phyloP scores from a whole-genome alignment of 2,888 invertebrate genomes.

The Andrena praecox region DNA sequence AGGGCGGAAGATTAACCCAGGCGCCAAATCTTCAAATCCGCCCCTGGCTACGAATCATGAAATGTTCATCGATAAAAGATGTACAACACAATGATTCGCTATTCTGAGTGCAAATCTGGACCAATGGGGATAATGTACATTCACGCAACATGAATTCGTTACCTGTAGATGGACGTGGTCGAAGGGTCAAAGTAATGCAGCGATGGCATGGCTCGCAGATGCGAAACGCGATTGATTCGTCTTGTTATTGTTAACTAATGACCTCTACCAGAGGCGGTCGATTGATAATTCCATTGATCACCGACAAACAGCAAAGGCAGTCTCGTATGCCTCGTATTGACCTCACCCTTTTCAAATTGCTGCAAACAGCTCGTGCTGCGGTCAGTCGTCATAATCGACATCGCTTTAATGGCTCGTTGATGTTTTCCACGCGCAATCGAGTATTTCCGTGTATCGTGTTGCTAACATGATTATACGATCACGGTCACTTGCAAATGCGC shows the following conservation, averaged over 20 bases:
- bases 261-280: constrained; percentile 45
- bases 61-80: not conserved
- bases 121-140: not conserved
- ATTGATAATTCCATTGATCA: constrained; percentile 69
- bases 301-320: constrained; percentile 26
- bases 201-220: constrained; percentile 2
- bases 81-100: not conserved
- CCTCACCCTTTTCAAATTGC: constrained; percentile 49
- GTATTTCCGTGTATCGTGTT: constrained; percentile 40
- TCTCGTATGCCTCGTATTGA: constrained; percentile 23
- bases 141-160: constrained; percentile 26
- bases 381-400: constrained; percentile 48
- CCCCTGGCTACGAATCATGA: too few relatives aligned
- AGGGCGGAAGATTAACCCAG: too few relatives aligned
- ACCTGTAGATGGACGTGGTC: constrained; percentile 2
- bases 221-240: constrained; percentile 50
- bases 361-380: constrained; percentile 34
- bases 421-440: constrained; percentile 61
- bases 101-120: not conserved
- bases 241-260: constrained; percentile 69
- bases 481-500: constrained; percentile 53
- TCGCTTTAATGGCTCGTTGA: constrained; percentile 63
- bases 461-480: constrained; percentile 65
- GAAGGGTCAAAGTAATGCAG: constrained; percentile 29
- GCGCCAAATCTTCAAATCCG: too few relatives aligned